Evolutionary conservation across 2,797 vertebrate species (phyloP).

Genomic region (Odontamblyopus rebecca): DNA sequence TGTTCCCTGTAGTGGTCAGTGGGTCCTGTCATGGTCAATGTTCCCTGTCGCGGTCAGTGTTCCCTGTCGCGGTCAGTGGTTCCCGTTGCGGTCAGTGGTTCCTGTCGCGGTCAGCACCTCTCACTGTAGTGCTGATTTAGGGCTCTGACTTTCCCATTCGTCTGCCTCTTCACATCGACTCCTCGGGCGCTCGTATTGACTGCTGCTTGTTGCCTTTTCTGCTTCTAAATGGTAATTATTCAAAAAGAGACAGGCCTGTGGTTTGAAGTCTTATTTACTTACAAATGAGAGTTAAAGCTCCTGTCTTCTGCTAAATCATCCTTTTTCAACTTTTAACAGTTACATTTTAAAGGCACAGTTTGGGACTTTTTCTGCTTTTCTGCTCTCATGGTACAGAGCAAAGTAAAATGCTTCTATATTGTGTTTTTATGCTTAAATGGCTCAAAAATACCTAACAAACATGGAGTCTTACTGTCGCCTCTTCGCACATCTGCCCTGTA

Average conservation of each 20-base stretch:
- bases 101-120: conserved; percentile 34
- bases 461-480: no score
- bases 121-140: conserved; percentile 55
- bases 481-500: no score
- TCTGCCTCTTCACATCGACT: conserved; percentile 54
- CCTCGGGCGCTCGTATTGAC: conserved; percentile 22
- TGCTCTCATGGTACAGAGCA: no score
- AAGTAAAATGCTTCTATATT: no score
- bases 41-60: no score
- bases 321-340: background rate
- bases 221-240: conserved; percentile 48
- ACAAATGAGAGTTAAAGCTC: background rate
- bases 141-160: conserved; percentile 58
- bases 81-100: background rate
- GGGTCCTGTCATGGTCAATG: no score
- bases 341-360: background rate
- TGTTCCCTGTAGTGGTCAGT: no score
- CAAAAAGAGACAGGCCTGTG: conserved; percentile 21
- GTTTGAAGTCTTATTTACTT: conserved; percentile 43
- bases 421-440: no score
- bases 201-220: conserved; percentile 42
- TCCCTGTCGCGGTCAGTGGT: no score
- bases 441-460: no score
- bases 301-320: background rate
- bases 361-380: background rate